Percentiles rank a stretch among this genome's conserved stretches.
Conservation (phyloP, 2,797 vertebrate species). For the Acrossocheilus fasciatus region DNA sequence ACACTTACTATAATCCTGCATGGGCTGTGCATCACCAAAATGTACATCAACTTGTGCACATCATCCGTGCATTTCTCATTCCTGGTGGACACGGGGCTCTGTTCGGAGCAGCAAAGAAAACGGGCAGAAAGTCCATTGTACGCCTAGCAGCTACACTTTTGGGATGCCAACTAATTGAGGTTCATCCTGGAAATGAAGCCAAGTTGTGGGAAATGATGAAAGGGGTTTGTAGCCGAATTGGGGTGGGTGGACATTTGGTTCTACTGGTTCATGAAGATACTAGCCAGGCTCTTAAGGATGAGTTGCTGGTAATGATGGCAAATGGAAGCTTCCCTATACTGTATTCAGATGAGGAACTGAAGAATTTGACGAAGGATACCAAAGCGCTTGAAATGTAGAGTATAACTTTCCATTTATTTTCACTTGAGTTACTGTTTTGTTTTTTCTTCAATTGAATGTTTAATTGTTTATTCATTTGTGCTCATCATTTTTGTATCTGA, state of each 20-base stretch:
- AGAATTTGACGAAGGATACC: slow-evolving; percentile 67
- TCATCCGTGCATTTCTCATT: slow-evolving; percentile 78
- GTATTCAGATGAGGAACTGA: slow-evolving; percentile 73
- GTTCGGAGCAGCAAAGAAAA: slow-evolving; percentile 71
- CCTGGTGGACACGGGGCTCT: slow-evolving; percentile 82
- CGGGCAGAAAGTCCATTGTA: slow-evolving; percentile 80
- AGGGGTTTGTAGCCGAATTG: slow-evolving; percentile 72
- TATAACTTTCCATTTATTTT: not conserved
- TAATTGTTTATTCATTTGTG: not conserved
- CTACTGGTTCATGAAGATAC: slow-evolving; percentile 78
- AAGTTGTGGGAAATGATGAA: slow-evolving; percentile 73
- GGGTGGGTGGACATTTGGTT: slow-evolving; percentile 65
- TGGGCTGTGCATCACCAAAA: slow-evolving; percentile 71
- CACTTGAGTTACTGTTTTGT: not conserved
- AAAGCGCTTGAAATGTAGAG: slow-evolving; percentile 78
- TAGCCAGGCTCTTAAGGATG: slow-evolving; percentile 69
- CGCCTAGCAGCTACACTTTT: slow-evolving; percentile 75
- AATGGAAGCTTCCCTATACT: slow-evolving; percentile 75
- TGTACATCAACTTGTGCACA: slow-evolving; percentile 76
- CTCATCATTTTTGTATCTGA: not conserved
- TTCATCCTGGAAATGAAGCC: slow-evolving; percentile 72
- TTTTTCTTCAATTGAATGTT: not conserved
- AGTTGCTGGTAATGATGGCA: slow-evolving; percentile 76
- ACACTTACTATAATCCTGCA: slow-evolving; percentile 40
- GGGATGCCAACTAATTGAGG: slow-evolving; percentile 74